Percentiles rank a stretch among this genome's conserved stretches.
Evolutionary conservation across 2,113 vertebrate species (phyloP).

Genomic region (Oryzias melastigma): DNA sequence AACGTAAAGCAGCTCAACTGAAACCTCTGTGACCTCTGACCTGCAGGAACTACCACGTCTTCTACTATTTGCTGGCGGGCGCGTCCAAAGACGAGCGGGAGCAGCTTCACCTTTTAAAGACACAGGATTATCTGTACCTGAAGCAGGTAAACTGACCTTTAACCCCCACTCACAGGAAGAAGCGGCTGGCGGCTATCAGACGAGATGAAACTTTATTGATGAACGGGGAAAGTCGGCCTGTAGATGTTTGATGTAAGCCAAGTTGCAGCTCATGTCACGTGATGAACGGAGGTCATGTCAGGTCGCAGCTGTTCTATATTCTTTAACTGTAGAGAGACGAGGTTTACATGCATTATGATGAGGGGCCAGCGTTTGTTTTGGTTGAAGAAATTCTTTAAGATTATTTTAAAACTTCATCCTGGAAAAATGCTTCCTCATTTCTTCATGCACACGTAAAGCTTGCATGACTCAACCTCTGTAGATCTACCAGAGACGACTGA

Average conservation of each 20-base stretch:
- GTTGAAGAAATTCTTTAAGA: no score
- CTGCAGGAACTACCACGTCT: slow-evolving; percentile 93
- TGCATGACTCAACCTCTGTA: no score
- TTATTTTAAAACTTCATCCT: no score
- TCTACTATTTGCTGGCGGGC: slow-evolving; percentile 92
- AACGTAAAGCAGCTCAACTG: not conserved
- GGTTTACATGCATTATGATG: no score
- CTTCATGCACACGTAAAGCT: no score
- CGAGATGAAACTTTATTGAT: not conserved
- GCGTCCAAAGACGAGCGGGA: slow-evolving; percentile 84
- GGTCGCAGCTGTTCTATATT: no score
- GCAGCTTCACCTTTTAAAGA: slow-evolving; percentile 87
- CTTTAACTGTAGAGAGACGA: no score
- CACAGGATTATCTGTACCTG: slow-evolving; percentile 95
- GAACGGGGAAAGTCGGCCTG: not conserved
- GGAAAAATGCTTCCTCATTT: no score
- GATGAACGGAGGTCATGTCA: no score
- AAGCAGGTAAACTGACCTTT: slow-evolving; percentile 83
- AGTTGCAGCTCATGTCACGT: not conserved
- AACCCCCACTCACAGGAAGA: slow-evolving; percentile 1
- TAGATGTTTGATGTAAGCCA: not conserved
- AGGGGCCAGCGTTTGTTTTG: no score
- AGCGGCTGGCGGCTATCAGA: not conserved
- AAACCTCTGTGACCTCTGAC: slow-evolving; percentile 23
- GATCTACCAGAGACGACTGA: no score